Evolutionary conservation across 1,140 invertebrate species (phyloP), one percentile per base, ranked within the genome.

Genomic region (Aplysia californica): DNA sequence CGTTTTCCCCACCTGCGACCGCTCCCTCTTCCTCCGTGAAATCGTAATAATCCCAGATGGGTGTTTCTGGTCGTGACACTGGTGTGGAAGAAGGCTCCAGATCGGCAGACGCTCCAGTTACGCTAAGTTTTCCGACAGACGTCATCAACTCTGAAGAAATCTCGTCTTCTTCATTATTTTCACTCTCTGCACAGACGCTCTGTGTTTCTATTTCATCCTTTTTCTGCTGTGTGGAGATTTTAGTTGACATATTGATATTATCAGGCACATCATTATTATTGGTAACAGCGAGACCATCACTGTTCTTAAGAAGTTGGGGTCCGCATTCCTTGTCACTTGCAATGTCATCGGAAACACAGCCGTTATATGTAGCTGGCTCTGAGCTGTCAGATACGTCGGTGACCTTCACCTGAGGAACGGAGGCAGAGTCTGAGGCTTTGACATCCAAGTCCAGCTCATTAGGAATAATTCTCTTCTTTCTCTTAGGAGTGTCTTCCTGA

Each of bases 41-140:
- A 58, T 85, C 84, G 75, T 86, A 86, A 70, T 81, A 85, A 74
- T 86, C 84, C 84, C 84, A 86, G 0, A 83, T 80, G 39, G 84
- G 86, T 3, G 84, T 85, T 75, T 84, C 81, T 66, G 86, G 82
- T 39, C 84, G 64, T 66, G 86, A 84, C 15, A 67, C 70, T 31
- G 79, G 29, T 4, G 73, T 65, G 5, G 78, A 79, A 0, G 41
- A 36, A 20, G 26, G 1, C 1, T 39, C 66, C 36, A n/a, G n/a
- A n/a, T n/a, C n/a, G n/a, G n/a, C n/a, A n/a, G n/a, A n/a, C n/a
- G n/a, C n/a, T n/a, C n/a, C n/a, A n/a, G n/a, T n/a, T n/a, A n/a
- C n/a, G n/a, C n/a, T n/a, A n/a, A n/a, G n/a, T n/a, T n/a, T n/a
- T n/a, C n/a, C n/a, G n/a, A n/a, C n/a, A n/a, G n/a, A n/a, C n/a